These are phyloP conservation scores for Lydus trimaculatus DNA, from an alignment of 2,888 invertebrate species.

Conservation along the genomic window DNA sequence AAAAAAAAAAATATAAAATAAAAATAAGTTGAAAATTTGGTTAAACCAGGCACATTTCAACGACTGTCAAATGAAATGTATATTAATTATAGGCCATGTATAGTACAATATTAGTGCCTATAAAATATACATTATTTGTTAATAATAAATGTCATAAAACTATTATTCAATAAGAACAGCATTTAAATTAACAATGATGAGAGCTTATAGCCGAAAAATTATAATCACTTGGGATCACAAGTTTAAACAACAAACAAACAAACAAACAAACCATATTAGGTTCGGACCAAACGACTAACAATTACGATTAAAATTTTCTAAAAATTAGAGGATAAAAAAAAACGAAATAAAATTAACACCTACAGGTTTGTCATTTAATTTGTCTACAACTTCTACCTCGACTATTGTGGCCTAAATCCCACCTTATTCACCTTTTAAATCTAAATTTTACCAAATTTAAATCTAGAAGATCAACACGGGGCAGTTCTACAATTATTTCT, in stretches of 20 bases:
- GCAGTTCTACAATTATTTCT: constrained; percentile 21
- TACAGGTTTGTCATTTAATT: background rate
- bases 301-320: constrained; percentile 1
- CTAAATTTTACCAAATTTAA: background rate
- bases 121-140: constrained; percentile 27
- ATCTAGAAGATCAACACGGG: background rate
- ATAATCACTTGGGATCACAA: constrained; percentile 4
- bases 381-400: background rate
- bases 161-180: constrained; percentile 26
- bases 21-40: constrained; percentile 15
- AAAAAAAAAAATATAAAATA: too few species aligned
- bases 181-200: constrained; percentile 23
- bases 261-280: background rate
- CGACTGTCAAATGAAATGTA: constrained; percentile 19
- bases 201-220: background rate
- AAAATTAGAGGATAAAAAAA: too few species aligned
- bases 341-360: background rate
- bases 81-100: constrained; percentile 20
- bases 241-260: background rate
- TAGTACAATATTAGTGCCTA: constrained; percentile 29
- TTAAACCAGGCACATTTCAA: constrained; percentile 31
- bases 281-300: constrained; percentile 1
- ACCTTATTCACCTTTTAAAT: background rate
- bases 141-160: constrained; percentile 22
- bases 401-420: constrained; percentile 6